Evolutionary conservation across 2,797 vertebrate genomes (phyloP).

Genomic region (Cyclura pinguis): DNA sequence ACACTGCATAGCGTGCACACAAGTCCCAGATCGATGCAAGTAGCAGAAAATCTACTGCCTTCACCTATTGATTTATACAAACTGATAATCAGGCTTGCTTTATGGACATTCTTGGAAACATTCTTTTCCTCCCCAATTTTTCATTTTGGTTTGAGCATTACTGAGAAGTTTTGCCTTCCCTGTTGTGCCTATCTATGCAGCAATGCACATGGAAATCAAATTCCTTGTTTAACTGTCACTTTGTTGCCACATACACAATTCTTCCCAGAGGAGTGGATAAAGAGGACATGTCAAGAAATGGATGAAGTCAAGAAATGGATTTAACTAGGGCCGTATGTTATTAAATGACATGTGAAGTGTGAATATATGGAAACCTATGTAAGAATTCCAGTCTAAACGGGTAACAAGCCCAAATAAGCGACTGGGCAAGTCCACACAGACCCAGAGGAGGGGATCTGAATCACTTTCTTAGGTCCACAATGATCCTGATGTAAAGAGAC

Average conservation of each 20-base stretch:
- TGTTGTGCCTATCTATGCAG: neutral
- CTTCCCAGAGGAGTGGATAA: no score
- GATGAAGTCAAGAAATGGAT: no score
- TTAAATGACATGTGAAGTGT: neutral
- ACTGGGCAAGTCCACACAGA: no score
- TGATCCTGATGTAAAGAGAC: no score
- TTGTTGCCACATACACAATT: neutral
- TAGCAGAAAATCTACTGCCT: slow-evolving; percentile 21
- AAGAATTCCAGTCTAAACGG: no score
- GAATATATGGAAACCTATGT: no score
- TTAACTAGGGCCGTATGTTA: no score
- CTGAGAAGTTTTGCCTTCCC: neutral
- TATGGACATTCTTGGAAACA: neutral
- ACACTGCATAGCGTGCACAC: slow-evolving; percentile 37
- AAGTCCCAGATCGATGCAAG: slow-evolving; percentile 59
- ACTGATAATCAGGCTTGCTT: neutral
- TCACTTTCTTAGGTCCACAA: no score
- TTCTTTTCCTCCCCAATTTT: neutral
- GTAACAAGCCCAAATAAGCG: no score
- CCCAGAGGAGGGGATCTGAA: no score
- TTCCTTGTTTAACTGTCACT: neutral
- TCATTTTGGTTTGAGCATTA: neutral
- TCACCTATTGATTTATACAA: slow-evolving; percentile 39
- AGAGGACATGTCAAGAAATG: no score
- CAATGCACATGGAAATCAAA: neutral